Evolutionary conservation across 2,888 invertebrate species (phyloP), one percentile per base, ranked within the genome.

Genomic region (Epistrophe eligans): DNA sequence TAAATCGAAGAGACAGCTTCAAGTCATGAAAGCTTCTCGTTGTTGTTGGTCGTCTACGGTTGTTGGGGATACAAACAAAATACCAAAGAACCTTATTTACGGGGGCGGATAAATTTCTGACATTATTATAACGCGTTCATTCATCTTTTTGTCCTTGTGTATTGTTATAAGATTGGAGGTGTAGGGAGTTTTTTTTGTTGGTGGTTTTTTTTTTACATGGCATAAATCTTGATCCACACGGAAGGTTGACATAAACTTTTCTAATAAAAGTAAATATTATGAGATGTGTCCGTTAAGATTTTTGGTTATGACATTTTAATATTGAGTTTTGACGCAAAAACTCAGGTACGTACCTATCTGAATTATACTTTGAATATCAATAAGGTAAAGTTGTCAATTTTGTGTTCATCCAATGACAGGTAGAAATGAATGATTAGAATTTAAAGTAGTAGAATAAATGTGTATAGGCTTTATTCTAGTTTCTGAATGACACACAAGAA

Each of bases 1-100:
- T 81, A 76, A 84, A 84, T 48, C 64, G 58, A 77, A 60, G 40
- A 66, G 77, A 77, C 81, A 77, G 55, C 64, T 52, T 62, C 24
- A 67, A 67, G 67, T 74, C 55, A 24, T 19, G 35, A 80, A 80
- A 67, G 79, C 79, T 73, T 58, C 48, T 28, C 19, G 19, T 43
- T 40, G 15, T 11, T 32, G 48, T 10, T 64, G 45, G 10, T 38
- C 10, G 17, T 38, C n/a, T n/a, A n/a, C n/a, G 38, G 38, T 19
- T 19, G 40, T 60, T 60, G 38, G 60, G 9, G 38, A 58, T 28
- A 15, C 1, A 50, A 45, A 9, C n/a, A 15, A 15, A 50, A 38
- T 19, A 13, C 11, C 13, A 60, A 40, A 38, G 13, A 57, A 57
- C 19, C 17, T 38, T 40, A 24, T 24, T 24, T 24, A 48, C 11